Base-by-base conservation (phyloP, 2,888 invertebrate genomes). In the Caenorhabditis drosophilae region DNA sequence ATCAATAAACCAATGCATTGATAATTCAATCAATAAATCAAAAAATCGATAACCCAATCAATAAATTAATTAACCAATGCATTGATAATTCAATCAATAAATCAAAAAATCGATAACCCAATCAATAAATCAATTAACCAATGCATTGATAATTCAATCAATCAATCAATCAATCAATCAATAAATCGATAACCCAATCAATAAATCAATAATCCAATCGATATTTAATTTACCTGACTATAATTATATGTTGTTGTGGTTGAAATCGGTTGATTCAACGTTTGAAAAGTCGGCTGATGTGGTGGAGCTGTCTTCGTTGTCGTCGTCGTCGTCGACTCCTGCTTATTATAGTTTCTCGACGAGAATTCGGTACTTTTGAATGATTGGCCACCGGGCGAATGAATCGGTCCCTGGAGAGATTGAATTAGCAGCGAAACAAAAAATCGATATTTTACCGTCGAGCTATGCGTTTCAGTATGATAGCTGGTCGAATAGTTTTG, bases 221-320 rank as follows among this genome's bases (percentile, higher is more conserved):
- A n/a, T n/a, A n/a, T n/a, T n/a, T n/a, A n/a, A n/a, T n/a, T 22
- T 2, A 73, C 73, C 57, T 64, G 50, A 23, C 66, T 61, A 40
- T 73, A 75, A 36, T 57, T 67, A 53, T 73, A 73, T 18, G 67
- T 61, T 15, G 71, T 67, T 31, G 51, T 66, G 46, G 55, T 52
- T 18, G 68, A 61, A 18, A 70, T 36, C 25, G 75, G 73, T 35
- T 48, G 47, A 41, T 55, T 70, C 0, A 64, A 66, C 0, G 72
- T 69, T 45, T 70, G 56, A 49, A 63, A 59, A 2, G 27, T 38
- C 23, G 59, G 52, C 50, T 58, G 63, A 15, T 22, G 20, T 15
- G 2, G 18, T 20, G 41, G 52, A 12, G 42, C 25, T 15, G 48
- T 58, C 7, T 31, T 57, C 7, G 58, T 72, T 1, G 71, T 71